These are phyloP conservation scores for Thunnus maccoyii DNA, from an alignment of 2,113 vertebrate species.

Conservation along the genomic window DNA sequence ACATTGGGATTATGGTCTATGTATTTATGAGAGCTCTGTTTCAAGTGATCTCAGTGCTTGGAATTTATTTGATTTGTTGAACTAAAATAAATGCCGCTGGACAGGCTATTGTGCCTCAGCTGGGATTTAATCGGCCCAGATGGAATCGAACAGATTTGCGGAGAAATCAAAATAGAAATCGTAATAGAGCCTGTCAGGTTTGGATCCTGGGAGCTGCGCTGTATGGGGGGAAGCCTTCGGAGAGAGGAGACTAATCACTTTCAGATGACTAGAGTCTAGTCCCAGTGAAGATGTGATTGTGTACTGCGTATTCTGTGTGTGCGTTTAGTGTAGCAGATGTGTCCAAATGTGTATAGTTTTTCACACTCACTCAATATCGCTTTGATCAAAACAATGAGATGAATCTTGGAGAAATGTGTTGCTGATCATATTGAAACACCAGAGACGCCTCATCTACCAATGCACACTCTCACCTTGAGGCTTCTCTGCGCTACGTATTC, in stretches of 20 bases:
- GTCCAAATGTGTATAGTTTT: constrained; percentile 9
- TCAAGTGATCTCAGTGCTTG: constrained; percentile 72
- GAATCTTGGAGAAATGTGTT: constrained; percentile 62
- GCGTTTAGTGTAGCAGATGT: constrained; percentile 36
- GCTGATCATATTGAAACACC: constrained; percentile 31
- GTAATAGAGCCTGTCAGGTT: constrained; percentile 78
- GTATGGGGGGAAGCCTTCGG: constrained; percentile 59
- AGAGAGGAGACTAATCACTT: constrained; percentile 81
- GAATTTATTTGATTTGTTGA: constrained; percentile 75
- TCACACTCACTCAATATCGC: constrained; percentile 32
- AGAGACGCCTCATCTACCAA: constrained; percentile 17
- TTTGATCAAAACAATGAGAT: constrained; percentile 61
- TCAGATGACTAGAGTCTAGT: constrained; percentile 83
- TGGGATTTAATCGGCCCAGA: constrained; percentile 71
- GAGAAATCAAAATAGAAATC: constrained; percentile 76
- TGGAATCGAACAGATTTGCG: constrained; percentile 72
- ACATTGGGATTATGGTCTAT: constrained; percentile 47
- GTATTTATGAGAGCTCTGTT: constrained; percentile 67
- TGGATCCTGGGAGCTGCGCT: constrained; percentile 59
- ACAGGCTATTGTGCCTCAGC: constrained; percentile 63
- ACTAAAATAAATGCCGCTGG: constrained; percentile 74
- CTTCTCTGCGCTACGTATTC: not conserved
- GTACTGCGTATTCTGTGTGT: constrained; percentile 34
- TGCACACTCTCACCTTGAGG: not conserved
- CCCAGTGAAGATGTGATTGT: constrained; percentile 74